Conservation (phyloP, 2,797 vertebrate genomes). For the Monodelphis domestica region DNA sequence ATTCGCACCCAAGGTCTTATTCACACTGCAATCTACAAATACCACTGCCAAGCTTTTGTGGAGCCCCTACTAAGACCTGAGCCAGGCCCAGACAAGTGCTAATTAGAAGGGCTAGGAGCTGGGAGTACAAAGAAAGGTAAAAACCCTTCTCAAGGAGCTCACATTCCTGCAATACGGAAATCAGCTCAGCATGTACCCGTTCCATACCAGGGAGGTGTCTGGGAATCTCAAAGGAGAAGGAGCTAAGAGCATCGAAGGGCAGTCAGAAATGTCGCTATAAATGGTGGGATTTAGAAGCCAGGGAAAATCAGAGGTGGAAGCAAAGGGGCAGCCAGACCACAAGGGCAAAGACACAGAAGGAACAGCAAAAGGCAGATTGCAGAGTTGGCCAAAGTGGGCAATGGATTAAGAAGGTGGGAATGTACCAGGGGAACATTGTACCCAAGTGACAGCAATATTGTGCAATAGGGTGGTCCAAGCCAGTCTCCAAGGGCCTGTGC, state of each 20-base stretch:
- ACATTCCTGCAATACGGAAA: background rate
- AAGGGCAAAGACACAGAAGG: background rate
- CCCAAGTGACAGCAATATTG: no score
- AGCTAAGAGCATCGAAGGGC: background rate
- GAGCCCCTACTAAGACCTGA: background rate
- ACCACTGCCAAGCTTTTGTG: background rate
- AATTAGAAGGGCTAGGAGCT: background rate
- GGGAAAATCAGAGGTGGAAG: background rate
- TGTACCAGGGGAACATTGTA: no score
- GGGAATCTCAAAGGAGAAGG: background rate
- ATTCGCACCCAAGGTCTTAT: background rate
- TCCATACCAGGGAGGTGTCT: background rate
- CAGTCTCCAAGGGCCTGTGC: no score
- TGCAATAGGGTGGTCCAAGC: no score
- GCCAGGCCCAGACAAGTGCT: background rate
- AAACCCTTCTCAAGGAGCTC: background rate
- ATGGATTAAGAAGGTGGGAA: background rate
- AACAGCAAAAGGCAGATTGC: background rate
- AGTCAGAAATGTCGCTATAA: background rate
- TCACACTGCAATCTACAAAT: background rate
- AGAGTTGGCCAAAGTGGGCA: background rate
- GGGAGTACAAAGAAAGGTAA: background rate
- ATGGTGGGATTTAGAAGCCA: background rate
- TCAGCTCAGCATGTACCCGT: fast-evolving
- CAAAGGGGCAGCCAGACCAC: background rate